Evolutionary conservation across 1,140 invertebrate species (phyloP), one percentile per base, ranked within the genome.

Genomic region (Scaptomyza montana): DNA sequence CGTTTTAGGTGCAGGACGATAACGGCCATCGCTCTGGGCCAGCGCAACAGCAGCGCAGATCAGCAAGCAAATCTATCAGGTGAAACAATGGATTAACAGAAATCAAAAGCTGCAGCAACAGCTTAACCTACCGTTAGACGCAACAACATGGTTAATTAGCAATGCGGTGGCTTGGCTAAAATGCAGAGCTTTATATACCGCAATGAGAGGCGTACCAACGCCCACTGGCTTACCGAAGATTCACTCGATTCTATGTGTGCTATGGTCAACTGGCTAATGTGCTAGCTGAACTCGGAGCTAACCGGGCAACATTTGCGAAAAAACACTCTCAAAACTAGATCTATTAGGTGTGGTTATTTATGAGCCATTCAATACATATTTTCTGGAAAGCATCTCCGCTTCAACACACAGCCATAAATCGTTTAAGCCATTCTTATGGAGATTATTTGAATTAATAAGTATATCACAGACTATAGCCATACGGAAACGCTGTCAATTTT

Each of bases 21-120:
- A 92, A 30, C 90, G 79, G 0, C 92, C 92, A 72, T 92, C 92
- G 54, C 71, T 74, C 57, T 92, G 90, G 50, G 89, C 90, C 63
- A 78, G 49, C 9, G 64, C 66, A 5, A 51, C 28, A 7, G 71
- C 64, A 28, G 73, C 53, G 36, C 70, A 74, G 50, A 80, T 56
- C 21, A 87, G 41, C 25, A 90, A 13, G 16, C 47, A 45, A 53
- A 69, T 80, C 84, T 87, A 47, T 5, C 36, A 57, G 12, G 28
- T 8, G 33, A n/a, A 6, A 43, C 30, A 16, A 28, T n/a, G 1
- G 10, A 13, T 55, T 16, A 21, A 9, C 13, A 6, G 2, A 50
- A 57, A 13, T 33, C 2, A 30, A 13, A 9, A 8, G 21, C 5
- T n/a, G 46, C 36, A 19, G 61, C 12, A 41, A n/a, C 45, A 19